These are phyloP conservation scores for Geophilus truncorum DNA, from an alignment of 2,888 invertebrate genomes.

Conservation along the genomic window DNA sequence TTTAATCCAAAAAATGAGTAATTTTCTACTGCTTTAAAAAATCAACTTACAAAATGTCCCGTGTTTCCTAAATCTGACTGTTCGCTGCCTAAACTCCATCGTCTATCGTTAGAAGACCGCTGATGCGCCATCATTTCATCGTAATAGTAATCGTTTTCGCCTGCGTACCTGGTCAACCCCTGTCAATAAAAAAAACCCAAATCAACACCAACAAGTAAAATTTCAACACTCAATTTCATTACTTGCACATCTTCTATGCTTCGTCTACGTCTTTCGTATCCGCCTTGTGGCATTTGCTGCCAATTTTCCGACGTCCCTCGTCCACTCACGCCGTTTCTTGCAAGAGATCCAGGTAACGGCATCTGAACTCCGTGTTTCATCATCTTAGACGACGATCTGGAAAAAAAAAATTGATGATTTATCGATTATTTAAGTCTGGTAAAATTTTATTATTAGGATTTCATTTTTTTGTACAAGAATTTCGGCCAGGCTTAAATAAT, in stretches of 20 bases:
- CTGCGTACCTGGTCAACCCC: background rate
- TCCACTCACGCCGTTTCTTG: background rate
- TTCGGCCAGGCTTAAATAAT: no score
- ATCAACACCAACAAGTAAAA: background rate
- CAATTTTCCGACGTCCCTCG: background rate
- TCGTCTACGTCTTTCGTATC: background rate
- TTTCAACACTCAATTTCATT: background rate
- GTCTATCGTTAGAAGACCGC: conserved; percentile 35
- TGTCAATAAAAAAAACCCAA: background rate
- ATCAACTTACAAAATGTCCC: conserved; percentile 54
- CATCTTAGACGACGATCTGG: background rate
- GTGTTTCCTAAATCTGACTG: conserved; percentile 70
- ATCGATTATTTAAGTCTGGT: no score
- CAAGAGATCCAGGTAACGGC: background rate
- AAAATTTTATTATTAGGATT: no score
- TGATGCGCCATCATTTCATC: conserved; percentile 33
- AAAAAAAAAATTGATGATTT: no score
- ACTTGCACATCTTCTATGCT: conserved; percentile 12
- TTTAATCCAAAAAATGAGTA: no score
- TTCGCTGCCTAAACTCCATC: conserved; percentile 39
- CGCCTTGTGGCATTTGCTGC: background rate
- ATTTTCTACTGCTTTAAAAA: background rate
- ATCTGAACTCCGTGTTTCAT: background rate
- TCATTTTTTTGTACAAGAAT: no score
- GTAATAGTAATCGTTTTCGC: conserved; percentile 11